phyloP scores from a whole-genome alignment of 2,888 invertebrate genomes.

The Venusia cambrica region DNA sequence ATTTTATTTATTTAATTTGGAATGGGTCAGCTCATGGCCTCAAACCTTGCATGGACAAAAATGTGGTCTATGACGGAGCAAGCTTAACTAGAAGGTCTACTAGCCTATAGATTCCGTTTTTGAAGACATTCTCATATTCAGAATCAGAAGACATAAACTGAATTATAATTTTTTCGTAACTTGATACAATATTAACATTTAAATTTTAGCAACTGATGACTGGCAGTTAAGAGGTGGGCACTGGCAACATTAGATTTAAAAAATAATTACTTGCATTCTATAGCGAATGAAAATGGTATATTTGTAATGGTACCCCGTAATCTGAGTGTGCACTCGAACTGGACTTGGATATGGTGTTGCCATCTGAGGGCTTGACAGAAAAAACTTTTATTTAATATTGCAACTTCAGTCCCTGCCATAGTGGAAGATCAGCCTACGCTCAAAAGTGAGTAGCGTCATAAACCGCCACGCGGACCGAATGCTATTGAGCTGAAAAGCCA shows the following conservation, averaged over 20 bases:
- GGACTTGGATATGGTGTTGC: constrained; percentile 36
- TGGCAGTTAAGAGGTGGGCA: too few species aligned
- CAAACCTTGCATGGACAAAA: constrained; percentile 1
- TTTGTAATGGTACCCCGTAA: constrained; percentile 49
- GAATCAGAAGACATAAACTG: too few species aligned
- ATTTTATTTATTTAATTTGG: too few species aligned
- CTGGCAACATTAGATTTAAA: constrained; percentile 30
- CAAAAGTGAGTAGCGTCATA: too few species aligned
- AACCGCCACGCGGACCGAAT: too few species aligned
- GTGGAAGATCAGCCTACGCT: neutral
- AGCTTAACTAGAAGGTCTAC: too few species aligned
- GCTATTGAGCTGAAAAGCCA: too few species aligned
- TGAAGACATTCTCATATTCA: too few species aligned
- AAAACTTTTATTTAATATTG: constrained; percentile 10
- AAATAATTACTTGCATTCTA: constrained; percentile 46
- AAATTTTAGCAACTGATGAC: constrained; percentile 7
- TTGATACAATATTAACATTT: too few species aligned
- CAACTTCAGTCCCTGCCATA: constrained; percentile 3
- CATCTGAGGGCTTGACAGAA: constrained; percentile 24
- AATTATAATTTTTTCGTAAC: too few species aligned
- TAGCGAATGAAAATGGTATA: constrained; percentile 46
- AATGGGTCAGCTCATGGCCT: too few species aligned
- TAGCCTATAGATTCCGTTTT: too few species aligned
- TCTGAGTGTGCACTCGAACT: constrained; percentile 28
- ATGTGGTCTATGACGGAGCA: neutral